phyloP scores from a whole-genome alignment of 2,113 vertebrate genomes.

The Myanophis thanlyinensis region DNA sequence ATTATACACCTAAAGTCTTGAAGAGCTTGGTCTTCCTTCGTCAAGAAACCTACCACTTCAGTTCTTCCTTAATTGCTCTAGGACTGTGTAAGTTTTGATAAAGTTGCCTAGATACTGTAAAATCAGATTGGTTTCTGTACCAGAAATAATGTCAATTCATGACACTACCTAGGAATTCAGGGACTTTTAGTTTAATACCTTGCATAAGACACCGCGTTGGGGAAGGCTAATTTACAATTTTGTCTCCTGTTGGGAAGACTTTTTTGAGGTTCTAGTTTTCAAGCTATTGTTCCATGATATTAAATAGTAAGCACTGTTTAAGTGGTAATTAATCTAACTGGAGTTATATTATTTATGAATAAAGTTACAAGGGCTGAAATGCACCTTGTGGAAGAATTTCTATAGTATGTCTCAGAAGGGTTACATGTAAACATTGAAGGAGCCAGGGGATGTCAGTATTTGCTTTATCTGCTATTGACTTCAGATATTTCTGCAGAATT shows the following conservation, averaged over 20 bases:
- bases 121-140: not conserved
- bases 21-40: not conserved
- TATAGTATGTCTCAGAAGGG: not conserved
- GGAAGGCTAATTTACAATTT: not conserved
- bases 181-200: not conserved
- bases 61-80: not conserved
- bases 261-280: not conserved
- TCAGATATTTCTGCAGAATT: not conserved
- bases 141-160: not conserved
- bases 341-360: not conserved
- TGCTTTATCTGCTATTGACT: not conserved
- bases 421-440: not conserved
- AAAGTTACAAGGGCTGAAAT: not conserved
- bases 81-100: not conserved
- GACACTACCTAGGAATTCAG: not conserved
- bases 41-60: not conserved
- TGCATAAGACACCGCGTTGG: not conserved
- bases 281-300: not conserved
- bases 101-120: not conserved
- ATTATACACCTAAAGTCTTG: not conserved
- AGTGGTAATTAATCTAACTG: not conserved
- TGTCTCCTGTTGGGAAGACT: not conserved
- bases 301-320: not conserved
- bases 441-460: not conserved
- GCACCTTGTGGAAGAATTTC: not conserved